Conservation (phyloP, 2,888 invertebrate genomes). For the Andricus curvator region DNA sequence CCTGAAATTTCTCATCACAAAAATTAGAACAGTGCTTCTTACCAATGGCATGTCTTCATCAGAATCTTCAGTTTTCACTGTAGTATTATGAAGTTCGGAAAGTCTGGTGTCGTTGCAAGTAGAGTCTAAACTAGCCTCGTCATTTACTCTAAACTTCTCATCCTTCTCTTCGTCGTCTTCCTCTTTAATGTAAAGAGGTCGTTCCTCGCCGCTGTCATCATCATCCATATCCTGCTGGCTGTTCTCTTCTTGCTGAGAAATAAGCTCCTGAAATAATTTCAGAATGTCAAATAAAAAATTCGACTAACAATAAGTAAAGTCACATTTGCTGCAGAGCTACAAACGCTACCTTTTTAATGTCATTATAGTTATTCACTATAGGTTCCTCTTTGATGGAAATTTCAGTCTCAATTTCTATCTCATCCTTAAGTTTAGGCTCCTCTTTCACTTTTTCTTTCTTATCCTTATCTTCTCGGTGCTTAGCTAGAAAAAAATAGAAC, state of each 20-base stretch:
- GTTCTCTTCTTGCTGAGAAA: conserved; percentile 44
- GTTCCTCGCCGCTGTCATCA: conserved; percentile 79
- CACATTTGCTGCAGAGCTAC: not conserved
- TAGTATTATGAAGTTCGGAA: conserved; percentile 75
- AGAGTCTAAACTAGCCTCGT: conserved; percentile 68
- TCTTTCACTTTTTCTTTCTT: conserved; percentile 80
- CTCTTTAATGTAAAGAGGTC: conserved; percentile 80
- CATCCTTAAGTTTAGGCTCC: conserved; percentile 64
- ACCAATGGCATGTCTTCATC: conserved; percentile 90
- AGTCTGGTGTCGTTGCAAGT: conserved; percentile 72
- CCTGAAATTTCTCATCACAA: not conserved
- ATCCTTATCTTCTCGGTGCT: conserved; percentile 80
- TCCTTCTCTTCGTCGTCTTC: conserved; percentile 73
- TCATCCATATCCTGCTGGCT: conserved; percentile 58
- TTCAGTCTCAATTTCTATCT: conserved; percentile 41
- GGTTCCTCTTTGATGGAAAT: conserved; percentile 74
- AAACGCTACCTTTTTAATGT: conserved; percentile 55
- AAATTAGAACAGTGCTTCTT: conserved; percentile 56
- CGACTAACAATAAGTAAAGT: not conserved
- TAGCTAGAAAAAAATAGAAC: conserved; percentile 62
- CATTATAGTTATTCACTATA: conserved; percentile 61
- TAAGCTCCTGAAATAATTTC: conserved; percentile 47
- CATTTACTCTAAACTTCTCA: conserved; percentile 44
- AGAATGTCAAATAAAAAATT: not conserved
- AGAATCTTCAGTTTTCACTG: conserved; percentile 78